These are phyloP conservation scores for Venustaconcha ellipsiformis DNA, from an alignment of 1,140 invertebrate genomes.

Conservation along the genomic window DNA sequence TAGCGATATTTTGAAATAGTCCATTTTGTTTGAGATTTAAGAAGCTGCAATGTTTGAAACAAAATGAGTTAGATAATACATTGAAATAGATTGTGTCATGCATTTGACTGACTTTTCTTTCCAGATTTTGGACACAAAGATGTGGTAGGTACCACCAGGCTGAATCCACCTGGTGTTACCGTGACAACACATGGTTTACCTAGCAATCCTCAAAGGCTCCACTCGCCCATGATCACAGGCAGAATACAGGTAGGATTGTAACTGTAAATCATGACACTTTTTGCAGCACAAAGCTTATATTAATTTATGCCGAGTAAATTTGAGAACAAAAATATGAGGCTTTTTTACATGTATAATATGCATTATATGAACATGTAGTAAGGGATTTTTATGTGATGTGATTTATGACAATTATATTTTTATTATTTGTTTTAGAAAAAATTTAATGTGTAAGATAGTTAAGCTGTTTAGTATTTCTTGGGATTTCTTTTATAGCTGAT, in stretches of 20 bases:
- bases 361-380: no score
- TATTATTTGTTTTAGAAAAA: no score
- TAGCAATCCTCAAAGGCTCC: conserved; percentile 33
- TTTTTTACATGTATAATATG: background rate
- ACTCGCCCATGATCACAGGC: conserved; percentile 56
- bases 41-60: no score
- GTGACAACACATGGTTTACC: conserved; percentile 62
- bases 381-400: no score
- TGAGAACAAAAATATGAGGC: background rate
- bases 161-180: conserved; percentile 53
- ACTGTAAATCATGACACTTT: background rate
- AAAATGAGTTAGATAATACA: no score
- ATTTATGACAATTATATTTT: no score
- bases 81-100: no score
- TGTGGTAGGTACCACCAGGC: conserved; percentile 36
- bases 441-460: background rate
- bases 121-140: conserved; percentile 56
- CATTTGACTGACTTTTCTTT: conserved; percentile 4
- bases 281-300: background rate
- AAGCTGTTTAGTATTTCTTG: background rate
- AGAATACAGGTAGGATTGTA: conserved; percentile 59
- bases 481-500: no score
- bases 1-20: no score
- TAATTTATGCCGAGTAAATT: background rate
- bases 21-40: no score